Evolutionary conservation across 2,113 vertebrate genomes (phyloP), one percentile per base, ranked within the genome.

Genomic region (Scomber japonicus): DNA sequence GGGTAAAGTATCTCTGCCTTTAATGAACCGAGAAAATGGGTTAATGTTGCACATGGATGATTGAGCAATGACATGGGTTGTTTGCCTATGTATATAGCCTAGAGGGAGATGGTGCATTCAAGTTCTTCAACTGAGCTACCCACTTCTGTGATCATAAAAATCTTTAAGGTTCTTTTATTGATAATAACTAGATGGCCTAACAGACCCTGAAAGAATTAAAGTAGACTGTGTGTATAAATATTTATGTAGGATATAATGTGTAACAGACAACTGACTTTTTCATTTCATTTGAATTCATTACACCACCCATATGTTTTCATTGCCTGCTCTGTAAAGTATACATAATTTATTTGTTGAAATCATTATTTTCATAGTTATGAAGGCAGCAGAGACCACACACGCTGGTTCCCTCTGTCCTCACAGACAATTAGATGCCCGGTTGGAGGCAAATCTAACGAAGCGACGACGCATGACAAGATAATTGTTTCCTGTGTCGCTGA

Each of bases 1-100:
- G 84, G 54, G 71, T 85, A 70, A 92, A 86, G 70, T 63, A 46
- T 76, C 71, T 62, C 64, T 71, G 69, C 81, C 56, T 84, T 78
- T 85, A 90, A 90, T 88, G 74, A 80, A 70, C 55, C 9, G 6
- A 24, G 78, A 54, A 63, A 84, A 87, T 90, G 78, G 85, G 90
- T 91, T 92, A 88, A 88, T 90, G 57, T 82, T n/a, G 81, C 75
- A 61, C 87, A 85, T 4, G 86, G 76, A 69, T 87, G 87, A 51
- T 14, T 89, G 85, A 51, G 76, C 86, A 55, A 44, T 57, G 74
- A 27, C 55, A 61, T 61, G 56, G 81, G 15, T 68, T 10, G 53
- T 62, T 27, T 69, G 44, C 27, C 50, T 21, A 15, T 71, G 35
- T 75, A 10, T n/a, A 27, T 27, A 27, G 24, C 24, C 24, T 27